A percentile compares a stretch with the other conserved stretches of the same genome.
Conservation (phyloP, 2,797 vertebrate species). For the Hafferia zeledoni region DNA sequence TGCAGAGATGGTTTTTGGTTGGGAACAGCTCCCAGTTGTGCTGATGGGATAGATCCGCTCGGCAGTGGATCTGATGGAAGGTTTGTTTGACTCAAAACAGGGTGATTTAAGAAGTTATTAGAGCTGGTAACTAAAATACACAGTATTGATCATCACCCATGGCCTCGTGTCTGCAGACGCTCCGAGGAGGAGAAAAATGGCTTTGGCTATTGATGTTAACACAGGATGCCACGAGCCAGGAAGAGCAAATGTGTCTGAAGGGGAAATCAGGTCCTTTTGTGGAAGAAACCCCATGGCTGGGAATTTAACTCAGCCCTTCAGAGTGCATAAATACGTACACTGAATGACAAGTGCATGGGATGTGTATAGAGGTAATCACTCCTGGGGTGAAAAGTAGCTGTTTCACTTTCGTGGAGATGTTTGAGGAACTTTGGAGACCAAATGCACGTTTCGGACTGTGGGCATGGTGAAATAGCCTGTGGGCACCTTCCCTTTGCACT, state of each 20-base stretch:
- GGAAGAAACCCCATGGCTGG: not conserved
- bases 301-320: not conserved
- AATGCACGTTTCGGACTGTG: not conserved
- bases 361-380: accelerated
- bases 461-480: not conserved
- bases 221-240: not conserved
- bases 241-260: not conserved
- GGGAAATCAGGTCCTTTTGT: not conserved
- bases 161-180: not conserved
- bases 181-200: not conserved
- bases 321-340: not conserved
- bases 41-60: not conserved
- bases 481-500: accelerated
- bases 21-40: not conserved
- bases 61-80: not conserved
- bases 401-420: not conserved
- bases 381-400: not conserved
- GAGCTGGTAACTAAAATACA: not conserved
- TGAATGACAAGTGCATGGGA: not conserved
- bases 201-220: not conserved
- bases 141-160: not conserved
- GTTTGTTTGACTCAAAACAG: not conserved
- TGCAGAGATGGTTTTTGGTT: not conserved
- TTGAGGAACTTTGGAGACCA: not conserved
- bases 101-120: not conserved